These are phyloP conservation scores for Lontra canadensis DNA, from an alignment of 2,113 vertebrate genomes.

Conservation along the genomic window DNA sequence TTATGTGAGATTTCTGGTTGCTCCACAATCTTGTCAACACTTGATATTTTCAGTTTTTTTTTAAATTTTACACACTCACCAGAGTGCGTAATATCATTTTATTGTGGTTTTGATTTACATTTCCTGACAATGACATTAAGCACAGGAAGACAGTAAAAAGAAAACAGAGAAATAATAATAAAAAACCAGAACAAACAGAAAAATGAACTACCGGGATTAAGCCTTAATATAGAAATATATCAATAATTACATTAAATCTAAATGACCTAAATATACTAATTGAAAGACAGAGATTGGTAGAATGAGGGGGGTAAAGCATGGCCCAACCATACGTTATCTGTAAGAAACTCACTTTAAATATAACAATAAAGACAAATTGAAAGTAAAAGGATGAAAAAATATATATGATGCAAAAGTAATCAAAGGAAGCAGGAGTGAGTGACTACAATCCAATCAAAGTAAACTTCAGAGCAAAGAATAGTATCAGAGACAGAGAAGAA, in stretches of 20 bases:
- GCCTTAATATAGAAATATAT: neutral
- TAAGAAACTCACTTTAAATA: conserved; percentile 16
- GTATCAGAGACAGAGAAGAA: neutral
- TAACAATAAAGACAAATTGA: neutral
- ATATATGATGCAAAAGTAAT: neutral
- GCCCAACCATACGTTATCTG: neutral
- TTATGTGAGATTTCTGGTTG: neutral
- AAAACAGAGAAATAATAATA: conserved; percentile 16
- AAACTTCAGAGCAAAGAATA: neutral
- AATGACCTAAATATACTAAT: neutral
- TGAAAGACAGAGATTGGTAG: neutral
- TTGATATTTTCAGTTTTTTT: neutral
- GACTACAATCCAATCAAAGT: neutral
- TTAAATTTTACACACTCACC: no score
- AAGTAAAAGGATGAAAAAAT: neutral
- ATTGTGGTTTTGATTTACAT: neutral
- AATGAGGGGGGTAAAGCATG: neutral
- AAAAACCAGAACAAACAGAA: neutral
- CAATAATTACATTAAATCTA: neutral
- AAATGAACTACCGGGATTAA: neutral
- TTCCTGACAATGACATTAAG: neutral
- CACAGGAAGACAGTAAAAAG: neutral
- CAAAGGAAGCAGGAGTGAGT: neutral
- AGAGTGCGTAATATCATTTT: neutral
- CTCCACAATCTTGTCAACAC: neutral